Evolutionary conservation across 2,797 vertebrate genomes (phyloP).

Genomic region (Gymnothorax javanicus): DNA sequence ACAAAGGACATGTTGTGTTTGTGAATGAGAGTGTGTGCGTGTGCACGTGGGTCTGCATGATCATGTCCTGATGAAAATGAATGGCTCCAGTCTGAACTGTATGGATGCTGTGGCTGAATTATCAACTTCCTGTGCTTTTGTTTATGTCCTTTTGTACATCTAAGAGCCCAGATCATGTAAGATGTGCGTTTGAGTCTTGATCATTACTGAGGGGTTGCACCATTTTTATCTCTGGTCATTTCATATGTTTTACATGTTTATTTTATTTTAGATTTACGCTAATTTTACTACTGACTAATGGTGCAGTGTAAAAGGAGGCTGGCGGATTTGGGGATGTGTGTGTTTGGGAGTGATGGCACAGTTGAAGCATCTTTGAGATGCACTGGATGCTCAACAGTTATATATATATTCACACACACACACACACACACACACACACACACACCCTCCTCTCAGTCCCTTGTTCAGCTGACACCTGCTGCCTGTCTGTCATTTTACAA

Average conservation of each 20-base stretch:
- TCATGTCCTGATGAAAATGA: background rate
- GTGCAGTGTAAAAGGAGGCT: constrained; percentile 13
- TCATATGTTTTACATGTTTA: constrained; percentile 18
- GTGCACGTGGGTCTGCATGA: background rate
- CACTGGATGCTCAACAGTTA: background rate
- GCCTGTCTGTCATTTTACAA: constrained; percentile 30
- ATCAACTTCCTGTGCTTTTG: background rate
- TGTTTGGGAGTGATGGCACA: background rate
- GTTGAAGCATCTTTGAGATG: constrained; percentile 1
- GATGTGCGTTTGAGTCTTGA: background rate
- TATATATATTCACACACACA: background rate
- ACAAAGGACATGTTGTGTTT: background rate
- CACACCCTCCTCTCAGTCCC: background rate
- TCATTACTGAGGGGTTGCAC: background rate
- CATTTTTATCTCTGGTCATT: constrained; percentile 1
- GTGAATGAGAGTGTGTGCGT: background rate
- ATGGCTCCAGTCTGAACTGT: background rate
- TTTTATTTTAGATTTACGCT: constrained; percentile 32
- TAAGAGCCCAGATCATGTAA: background rate
- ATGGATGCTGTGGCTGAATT: background rate
- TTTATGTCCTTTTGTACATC: background rate
- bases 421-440: background rate
- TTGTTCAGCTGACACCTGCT: constrained; percentile 35
- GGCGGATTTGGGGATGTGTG: background rate
- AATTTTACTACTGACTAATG: constrained; percentile 56